These are phyloP conservation scores for Platorchestia sp. DNA, from an alignment of 1,140 invertebrate genomes.

Conservation along the genomic window DNA sequence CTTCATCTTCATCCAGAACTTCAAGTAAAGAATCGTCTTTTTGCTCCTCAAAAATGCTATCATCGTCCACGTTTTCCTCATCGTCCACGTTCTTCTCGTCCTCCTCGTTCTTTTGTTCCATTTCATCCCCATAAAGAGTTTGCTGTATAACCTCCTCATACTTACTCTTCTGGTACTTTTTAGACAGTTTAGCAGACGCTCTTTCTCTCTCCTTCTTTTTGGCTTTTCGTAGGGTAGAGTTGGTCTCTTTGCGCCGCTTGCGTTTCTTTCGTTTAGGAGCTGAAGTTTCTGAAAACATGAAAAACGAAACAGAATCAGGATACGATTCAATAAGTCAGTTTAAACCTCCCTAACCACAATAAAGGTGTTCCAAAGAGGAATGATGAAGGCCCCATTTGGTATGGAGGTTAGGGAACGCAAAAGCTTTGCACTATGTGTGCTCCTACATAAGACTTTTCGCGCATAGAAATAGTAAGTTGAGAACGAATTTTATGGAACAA, in stretches of 20 bases:
- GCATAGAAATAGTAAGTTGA: too few relatives aligned
- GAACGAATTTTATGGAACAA: too few relatives aligned
- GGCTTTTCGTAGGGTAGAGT: not conserved
- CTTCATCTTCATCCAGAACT: not conserved
- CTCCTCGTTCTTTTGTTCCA: not conserved
- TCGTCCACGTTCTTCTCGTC: not conserved
- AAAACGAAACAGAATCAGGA: not conserved
- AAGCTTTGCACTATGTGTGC: too few relatives aligned
- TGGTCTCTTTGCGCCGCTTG: not conserved
- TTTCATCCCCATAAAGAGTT: slow-evolving; percentile 22
- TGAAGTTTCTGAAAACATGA: not conserved
- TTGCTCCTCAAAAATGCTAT: not conserved
- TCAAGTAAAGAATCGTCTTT: not conserved
- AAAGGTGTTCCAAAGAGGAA: too few relatives aligned
- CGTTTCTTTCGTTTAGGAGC: not conserved
- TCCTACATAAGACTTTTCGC: too few relatives aligned
- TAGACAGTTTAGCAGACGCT: not conserved
- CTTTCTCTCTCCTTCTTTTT: slow-evolving; percentile 24
- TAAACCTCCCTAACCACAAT: too few relatives aligned
- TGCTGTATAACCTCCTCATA: slow-evolving; percentile 37
- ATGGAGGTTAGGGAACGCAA: too few relatives aligned
- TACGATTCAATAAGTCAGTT: too few relatives aligned
- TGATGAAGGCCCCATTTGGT: too few relatives aligned
- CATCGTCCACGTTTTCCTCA: not conserved
- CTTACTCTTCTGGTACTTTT: slow-evolving; percentile 33